Evolutionary conservation across 1,140 invertebrate genomes (phyloP).

Genomic region (Lordiphosa stackelbergi): DNA sequence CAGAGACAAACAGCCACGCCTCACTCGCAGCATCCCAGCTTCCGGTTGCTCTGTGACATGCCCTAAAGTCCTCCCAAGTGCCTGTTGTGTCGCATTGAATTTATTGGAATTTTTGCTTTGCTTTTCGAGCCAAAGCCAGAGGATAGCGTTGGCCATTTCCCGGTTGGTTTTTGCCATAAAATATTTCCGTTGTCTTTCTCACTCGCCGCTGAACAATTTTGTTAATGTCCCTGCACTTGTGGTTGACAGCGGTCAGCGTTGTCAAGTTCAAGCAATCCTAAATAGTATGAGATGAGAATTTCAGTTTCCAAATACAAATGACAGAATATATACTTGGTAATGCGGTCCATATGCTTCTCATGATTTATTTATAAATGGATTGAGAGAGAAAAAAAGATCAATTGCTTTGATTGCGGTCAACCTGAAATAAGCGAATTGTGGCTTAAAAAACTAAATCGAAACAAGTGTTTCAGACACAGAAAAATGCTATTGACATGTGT

Average conservation of each 20-base stretch:
- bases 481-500: too few relatives aligned
- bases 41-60: conserved; percentile 54
- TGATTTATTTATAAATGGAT: conserved; percentile 58
- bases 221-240: conserved; percentile 57
- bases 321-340: conserved; percentile 29
- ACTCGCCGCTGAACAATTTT: conserved; percentile 47
- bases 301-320: conserved; percentile 50
- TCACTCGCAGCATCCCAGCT: conserved; percentile 11
- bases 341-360: conserved; percentile 42
- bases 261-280: conserved; percentile 48
- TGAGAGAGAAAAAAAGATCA: conserved; percentile 27
- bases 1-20: conserved; percentile 54
- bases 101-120: conserved; percentile 72
- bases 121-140: conserved; percentile 30
- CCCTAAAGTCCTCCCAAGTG: conserved; percentile 71
- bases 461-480: too few relatives aligned
- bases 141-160: conserved; percentile 31
- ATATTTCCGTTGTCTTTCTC: conserved; percentile 48
- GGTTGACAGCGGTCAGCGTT: conserved; percentile 57
- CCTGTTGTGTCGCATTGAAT: conserved; percentile 74
- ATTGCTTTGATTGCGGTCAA: conserved; percentile 38
- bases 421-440: background rate
- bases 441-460: background rate
- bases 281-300: conserved; percentile 56
- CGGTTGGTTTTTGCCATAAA: conserved; percentile 33